Percentiles rank a stretch among this genome's conserved stretches.
Conservation (phyloP, 2,113 vertebrate genomes). For the Collichthys lucidus region DNA sequence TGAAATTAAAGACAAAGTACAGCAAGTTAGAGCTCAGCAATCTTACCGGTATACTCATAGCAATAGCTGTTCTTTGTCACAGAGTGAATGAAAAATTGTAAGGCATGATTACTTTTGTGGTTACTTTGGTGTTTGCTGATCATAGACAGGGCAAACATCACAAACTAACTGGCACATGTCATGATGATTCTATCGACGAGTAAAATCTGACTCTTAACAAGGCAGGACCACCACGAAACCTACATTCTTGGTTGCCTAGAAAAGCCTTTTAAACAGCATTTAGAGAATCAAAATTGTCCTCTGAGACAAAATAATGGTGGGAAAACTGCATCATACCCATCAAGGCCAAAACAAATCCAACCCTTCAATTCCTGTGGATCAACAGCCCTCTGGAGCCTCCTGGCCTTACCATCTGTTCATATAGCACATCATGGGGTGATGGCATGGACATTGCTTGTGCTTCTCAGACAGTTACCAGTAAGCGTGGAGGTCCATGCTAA, state of each 20-base stretch:
- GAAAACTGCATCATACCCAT: background rate
- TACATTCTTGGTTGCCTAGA: background rate
- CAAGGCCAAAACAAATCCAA: background rate
- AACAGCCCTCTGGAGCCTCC: background rate
- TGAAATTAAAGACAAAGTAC: background rate
- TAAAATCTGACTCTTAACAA: background rate
- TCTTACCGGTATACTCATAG: background rate
- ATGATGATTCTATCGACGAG: background rate
- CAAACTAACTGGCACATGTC: too few relatives aligned
- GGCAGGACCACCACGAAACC: background rate
- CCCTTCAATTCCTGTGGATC: background rate
- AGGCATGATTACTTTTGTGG: background rate
- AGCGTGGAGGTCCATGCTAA: constrained; percentile 21
- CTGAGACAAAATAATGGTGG: background rate
- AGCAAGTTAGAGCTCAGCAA: too few relatives aligned
- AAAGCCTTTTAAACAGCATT: background rate
- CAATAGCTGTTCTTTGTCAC: background rate
- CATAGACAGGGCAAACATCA: background rate
- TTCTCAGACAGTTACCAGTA: constrained; percentile 36
- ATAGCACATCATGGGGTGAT: background rate
- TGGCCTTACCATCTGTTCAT: constrained; percentile 18
- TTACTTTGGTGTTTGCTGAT: too few relatives aligned
- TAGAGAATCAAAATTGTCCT: background rate
- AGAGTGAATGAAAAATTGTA: background rate
- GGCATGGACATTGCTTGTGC: constrained; percentile 5